Evolutionary conservation across 2,888 invertebrate species (phyloP), one percentile per base, ranked within the genome.

Genomic region (Pachliopta kotzebuea): DNA sequence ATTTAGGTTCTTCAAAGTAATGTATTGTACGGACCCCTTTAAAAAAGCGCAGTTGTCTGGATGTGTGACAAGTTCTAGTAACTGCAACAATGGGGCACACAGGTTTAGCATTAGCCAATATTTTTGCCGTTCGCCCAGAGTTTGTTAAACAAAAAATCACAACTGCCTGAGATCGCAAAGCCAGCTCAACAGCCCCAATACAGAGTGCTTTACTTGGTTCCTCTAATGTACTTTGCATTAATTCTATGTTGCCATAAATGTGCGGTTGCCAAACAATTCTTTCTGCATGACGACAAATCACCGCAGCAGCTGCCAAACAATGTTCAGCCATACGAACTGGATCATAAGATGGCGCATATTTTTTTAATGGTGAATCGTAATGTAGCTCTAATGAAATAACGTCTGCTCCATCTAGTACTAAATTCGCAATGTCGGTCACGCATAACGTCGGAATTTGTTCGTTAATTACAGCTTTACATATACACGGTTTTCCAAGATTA

Each of bases 401-500:
- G 83, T 98, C 98, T 52, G 95, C 96, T 7, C 98, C 98, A 84
- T 98, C 98, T 24, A 98, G 88, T 53, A 98, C 94, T 17, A 97
- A 95, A 84, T 98, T 98, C 24, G 97, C 98, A n/a, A 98, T 96
- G 81, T 98, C 98, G 23, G 96, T 84, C 94, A 94, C 62, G 95
- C 97, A 70, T 94, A 96, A 68, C 93, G 92, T 74, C 93, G 96
- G 86, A 94, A 97, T 85, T 93, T 95, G 71, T 94, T 94, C 98
- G 95, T 98, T 73, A 94, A 97, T 84, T 94, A 97, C 81, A 94
- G 90, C 96, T 96, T 97, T 97, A 83, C 96, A 96, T 71, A 98
- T 96, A 18, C 96, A 96, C 0, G 97, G 96, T 79, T 98, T 97
- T 3, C 98, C 98, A 66, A 84, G 89, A 78, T 93, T 93, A 81